phyloP scores from a whole-genome alignment of 2,797 vertebrate species.

The Hydrophis major region DNA sequence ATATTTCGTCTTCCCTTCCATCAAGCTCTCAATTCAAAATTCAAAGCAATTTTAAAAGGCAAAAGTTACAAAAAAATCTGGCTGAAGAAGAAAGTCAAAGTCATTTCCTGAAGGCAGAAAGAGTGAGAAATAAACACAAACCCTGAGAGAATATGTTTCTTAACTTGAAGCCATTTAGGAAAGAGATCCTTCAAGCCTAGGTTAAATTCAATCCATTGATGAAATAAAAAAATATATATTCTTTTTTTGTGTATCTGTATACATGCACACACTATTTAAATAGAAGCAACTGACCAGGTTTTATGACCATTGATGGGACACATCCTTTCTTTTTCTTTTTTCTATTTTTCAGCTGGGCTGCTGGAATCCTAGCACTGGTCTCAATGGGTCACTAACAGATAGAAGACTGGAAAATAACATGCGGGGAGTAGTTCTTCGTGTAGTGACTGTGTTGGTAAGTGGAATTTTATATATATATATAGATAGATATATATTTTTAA shows the following conservation, averaged over 20 bases:
- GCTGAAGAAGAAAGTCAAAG: background rate
- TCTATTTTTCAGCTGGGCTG: conserved; percentile 87
- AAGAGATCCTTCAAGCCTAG: background rate
- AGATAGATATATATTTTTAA: too few relatives aligned
- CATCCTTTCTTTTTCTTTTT: conserved; percentile 58
- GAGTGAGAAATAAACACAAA: background rate
- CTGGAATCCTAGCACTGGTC: conserved; percentile 91
- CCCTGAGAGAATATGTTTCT: background rate
- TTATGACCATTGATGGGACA: background rate
- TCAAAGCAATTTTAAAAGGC: background rate
- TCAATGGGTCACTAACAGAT: conserved; percentile 95
- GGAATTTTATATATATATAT: background rate
- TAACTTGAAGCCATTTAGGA: background rate
- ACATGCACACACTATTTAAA: background rate
- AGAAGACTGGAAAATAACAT: conserved; percentile 98
- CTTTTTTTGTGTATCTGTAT: background rate
- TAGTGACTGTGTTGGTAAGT: conserved; percentile 95
- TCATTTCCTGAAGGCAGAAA: background rate
- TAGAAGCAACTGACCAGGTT: background rate
- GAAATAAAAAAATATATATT: background rate
- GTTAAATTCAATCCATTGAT: background rate
- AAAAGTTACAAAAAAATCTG: background rate
- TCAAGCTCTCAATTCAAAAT: background rate
- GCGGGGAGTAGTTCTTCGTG: conserved; percentile 92
- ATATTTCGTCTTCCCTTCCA: background rate